Conservation (phyloP, 2,888 invertebrate genomes). For the Chymomyza procnemis region DNA sequence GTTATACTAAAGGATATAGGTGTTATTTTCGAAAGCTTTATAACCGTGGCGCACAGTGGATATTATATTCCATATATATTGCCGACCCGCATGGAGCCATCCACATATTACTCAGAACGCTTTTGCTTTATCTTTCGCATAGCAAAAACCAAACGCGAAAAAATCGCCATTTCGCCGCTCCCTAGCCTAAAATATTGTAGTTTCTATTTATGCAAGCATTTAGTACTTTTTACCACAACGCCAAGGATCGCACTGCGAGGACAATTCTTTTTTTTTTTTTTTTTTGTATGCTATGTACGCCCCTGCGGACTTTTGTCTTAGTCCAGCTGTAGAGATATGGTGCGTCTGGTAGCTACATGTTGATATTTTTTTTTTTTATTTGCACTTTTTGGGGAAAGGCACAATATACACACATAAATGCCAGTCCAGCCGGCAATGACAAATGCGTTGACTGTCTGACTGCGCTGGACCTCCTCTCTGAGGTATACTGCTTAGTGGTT, state of each 20-base stretch:
- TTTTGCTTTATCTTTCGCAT: neutral
- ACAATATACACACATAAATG: constrained; percentile 33
- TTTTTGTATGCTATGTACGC: too few relatives aligned
- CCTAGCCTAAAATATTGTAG: too few relatives aligned
- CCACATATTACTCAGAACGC: constrained; percentile 8
- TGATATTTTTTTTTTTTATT: neutral
- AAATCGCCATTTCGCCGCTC: too few relatives aligned
- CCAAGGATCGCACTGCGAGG: too few relatives aligned
- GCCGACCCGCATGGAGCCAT: constrained; percentile 37
- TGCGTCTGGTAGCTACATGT: constrained; percentile 10
- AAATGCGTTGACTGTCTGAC: constrained; percentile 33
- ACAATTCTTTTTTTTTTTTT: too few relatives aligned
- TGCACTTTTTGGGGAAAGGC: constrained; percentile 8
- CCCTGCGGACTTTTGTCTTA: neutral
- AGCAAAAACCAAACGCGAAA: constrained; percentile 31
- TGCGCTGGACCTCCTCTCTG: neutral
- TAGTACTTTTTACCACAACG: too few relatives aligned
- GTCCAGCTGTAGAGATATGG: constrained; percentile 8
- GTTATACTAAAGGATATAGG: too few relatives aligned
- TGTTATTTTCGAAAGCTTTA: too few relatives aligned
- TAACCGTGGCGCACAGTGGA: too few relatives aligned
- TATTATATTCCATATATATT: constrained; percentile 13
- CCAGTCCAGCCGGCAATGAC: constrained; percentile 24
- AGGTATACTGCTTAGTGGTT: neutral
- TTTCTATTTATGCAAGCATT: too few relatives aligned